Evolutionary conservation across 1,140 invertebrate genomes (phyloP), one percentile per base, ranked within the genome.

Genomic region (Semibalanus balanoides): DNA sequence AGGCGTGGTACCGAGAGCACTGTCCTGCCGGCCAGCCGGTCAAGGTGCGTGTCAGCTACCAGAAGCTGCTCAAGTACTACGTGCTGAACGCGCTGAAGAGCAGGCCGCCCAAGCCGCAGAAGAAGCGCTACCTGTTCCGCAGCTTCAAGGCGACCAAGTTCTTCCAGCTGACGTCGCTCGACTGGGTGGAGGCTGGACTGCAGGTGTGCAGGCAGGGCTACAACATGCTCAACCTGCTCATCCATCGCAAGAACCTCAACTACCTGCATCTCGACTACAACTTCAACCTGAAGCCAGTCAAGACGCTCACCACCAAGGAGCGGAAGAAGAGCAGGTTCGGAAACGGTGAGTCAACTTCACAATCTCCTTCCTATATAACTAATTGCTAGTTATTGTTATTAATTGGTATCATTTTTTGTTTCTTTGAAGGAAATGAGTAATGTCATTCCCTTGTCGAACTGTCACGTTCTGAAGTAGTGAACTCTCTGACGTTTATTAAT

Each of bases 111-210:
- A 99, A 99, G 83, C 93, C 97, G 29, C 97, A 99, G 82, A 99
- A 99, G 85, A 98, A 99, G 83, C 89, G 97, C 75, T 97, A 98
- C 82, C 85, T 99, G 27, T 99, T 99, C 88, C 89, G 97, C 28
- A 99, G 97, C 0, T 99, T 99, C 85, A 99, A 99, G 85, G 93
- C 96, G 0, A 99, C 98, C 0, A 99, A 99, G 85, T 99, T 99
- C 85, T 99, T 99, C 87, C 97, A 99, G 89, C 96, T 95, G 0
- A 99, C 98, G 27, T 97, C 96, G 0, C 86, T 99, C 76, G 98
- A 99, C 85, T 99, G 98, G 98, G 97, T 99, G 0, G 98, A 99
- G 85, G 96, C 96, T 75, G 97, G 97, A 31, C 84, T 99, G 11
- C 93, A 97, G 86, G 98, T 99, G 0, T 99, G 98, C 83, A 88